Evolutionary conservation across 2,888 invertebrate species (phyloP).

Genomic region (Achlya flavicornis): DNA sequence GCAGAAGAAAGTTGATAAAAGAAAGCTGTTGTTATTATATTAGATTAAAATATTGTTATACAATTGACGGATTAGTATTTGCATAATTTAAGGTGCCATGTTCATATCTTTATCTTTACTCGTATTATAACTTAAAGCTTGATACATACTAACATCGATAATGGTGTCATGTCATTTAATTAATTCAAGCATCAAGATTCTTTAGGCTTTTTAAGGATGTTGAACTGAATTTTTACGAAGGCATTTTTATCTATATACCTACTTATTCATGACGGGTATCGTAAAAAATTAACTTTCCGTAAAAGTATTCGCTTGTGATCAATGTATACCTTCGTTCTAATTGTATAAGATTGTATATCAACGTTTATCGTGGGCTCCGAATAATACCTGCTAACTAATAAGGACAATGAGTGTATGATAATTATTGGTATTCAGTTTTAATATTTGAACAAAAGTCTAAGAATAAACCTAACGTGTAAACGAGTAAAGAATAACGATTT

Average conservation of each 20-base stretch:
- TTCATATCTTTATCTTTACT: constrained; percentile 12
- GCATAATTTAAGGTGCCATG: constrained; percentile 44
- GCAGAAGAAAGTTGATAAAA: constrained; percentile 54
- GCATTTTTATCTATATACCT: no score
- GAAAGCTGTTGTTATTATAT: constrained; percentile 47
- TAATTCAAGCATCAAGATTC: no score
- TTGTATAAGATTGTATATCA: not conserved
- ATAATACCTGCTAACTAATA: not conserved
- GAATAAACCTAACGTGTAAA: not conserved
- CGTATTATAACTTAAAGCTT: not conserved
- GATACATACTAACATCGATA: not conserved
- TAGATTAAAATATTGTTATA: constrained; percentile 51
- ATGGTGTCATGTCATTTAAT: not conserved
- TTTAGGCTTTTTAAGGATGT: no score
- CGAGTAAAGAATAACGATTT: constrained; percentile 4
- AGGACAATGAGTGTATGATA: not conserved
- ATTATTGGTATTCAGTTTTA: not conserved
- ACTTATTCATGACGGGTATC: no score
- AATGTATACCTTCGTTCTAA: not conserved
- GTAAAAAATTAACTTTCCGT: not conserved
- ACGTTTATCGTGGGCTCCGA: not conserved
- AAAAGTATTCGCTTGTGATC: not conserved
- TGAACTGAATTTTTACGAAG: no score
- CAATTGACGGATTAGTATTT: constrained; percentile 53
- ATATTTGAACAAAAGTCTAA: not conserved